Percentiles rank a stretch among this genome's conserved stretches.
These are phyloP conservation scores for Picathartes gymnocephalus DNA, from an alignment of 2,113 vertebrate species.

Conservation along the genomic window DNA sequence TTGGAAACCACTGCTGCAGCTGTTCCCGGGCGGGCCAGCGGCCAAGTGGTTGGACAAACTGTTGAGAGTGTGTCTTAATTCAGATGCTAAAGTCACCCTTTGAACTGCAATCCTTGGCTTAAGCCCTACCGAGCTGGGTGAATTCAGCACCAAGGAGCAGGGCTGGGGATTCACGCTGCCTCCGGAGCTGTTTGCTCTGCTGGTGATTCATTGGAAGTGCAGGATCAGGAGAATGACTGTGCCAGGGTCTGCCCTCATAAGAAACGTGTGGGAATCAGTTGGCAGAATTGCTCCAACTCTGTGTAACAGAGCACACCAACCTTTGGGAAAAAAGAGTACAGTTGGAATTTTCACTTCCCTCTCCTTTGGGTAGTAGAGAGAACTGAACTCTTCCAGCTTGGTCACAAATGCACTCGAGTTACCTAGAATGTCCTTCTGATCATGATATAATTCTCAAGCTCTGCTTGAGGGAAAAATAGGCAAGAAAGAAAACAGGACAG, in stretches of 20 bases:
- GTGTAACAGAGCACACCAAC: neutral
- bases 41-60: neutral
- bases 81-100: neutral
- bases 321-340: neutral
- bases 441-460: neutral
- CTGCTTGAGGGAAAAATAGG: neutral
- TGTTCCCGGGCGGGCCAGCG: accelerated
- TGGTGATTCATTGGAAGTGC: neutral
- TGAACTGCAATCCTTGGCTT: slow-evolving; percentile 11
- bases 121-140: neutral
- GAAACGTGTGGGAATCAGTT: neutral
- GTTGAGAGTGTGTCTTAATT: neutral
- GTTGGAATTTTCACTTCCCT: neutral
- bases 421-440: neutral
- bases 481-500: neutral
- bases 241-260: neutral
- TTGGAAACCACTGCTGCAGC: neutral
- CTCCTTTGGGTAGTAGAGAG: neutral
- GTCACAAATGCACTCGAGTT: neutral
- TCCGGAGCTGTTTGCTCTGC: neutral
- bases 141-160: neutral
- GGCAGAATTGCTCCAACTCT: neutral
- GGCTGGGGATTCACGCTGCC: neutral
- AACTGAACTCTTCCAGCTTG: neutral
- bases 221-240: neutral